These are phyloP conservation scores for Lobophora halterata DNA, from an alignment of 2,888 invertebrate genomes.

Conservation along the genomic window DNA sequence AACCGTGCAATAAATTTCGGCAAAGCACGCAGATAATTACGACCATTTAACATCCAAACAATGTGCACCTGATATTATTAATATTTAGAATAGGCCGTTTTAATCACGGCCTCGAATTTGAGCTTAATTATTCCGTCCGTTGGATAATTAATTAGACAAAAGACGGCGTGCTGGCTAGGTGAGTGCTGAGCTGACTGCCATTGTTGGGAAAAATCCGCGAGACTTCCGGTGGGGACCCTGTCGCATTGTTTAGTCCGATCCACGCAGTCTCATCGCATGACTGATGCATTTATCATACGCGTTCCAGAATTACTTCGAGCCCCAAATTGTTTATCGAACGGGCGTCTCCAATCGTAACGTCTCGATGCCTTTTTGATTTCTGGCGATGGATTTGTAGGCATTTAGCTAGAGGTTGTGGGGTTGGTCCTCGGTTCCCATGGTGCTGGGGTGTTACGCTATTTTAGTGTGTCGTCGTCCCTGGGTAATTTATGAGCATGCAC, in stretches of 20 bases:
- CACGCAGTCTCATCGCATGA: constrained; percentile 62
- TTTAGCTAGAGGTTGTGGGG: constrained; percentile 59
- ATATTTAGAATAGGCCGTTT: constrained; percentile 54
- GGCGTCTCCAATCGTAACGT: constrained; percentile 68
- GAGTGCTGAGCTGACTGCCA: constrained; percentile 58
- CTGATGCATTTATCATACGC: constrained; percentile 67
- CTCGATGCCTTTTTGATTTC: constrained; percentile 75
- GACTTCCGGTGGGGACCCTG: constrained; percentile 58
- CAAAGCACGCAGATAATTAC: constrained; percentile 51
- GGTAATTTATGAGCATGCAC: constrained; percentile 72
- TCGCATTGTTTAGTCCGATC: constrained; percentile 63
- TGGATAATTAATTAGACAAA: constrained; percentile 76
- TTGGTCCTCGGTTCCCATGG: constrained; percentile 68
- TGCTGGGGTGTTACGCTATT: constrained; percentile 76
- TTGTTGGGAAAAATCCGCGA: constrained; percentile 71
- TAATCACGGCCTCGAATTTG: constrained; percentile 62
- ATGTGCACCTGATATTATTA: constrained; percentile 61
- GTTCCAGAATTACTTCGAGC: constrained; percentile 58
- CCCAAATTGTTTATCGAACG: constrained; percentile 72
- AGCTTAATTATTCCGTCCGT: constrained; percentile 71
- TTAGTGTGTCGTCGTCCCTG: constrained; percentile 67
- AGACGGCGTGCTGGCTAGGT: constrained; percentile 58
- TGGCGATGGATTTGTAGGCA: constrained; percentile 69
- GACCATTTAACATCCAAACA: constrained; percentile 57
- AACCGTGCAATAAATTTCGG: constrained; percentile 51